Evolutionary conservation across 2,113 vertebrate genomes (phyloP).

Genomic region (Lagopus muta): DNA sequence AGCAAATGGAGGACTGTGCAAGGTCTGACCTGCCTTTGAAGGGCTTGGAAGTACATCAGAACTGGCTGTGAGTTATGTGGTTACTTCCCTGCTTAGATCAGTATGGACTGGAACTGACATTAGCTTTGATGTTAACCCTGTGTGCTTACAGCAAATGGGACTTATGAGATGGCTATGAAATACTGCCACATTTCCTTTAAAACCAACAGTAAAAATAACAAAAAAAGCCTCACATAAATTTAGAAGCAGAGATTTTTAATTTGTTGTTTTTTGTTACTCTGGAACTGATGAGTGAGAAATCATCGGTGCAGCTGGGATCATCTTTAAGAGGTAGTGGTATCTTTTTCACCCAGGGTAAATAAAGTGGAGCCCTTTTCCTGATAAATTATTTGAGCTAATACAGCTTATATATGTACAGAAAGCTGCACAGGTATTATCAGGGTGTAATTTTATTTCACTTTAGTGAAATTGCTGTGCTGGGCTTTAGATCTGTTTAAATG

Average conservation of each 20-base stretch:
- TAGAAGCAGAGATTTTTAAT: background rate
- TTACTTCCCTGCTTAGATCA: background rate
- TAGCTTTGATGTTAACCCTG: background rate
- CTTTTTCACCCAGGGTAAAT: background rate
- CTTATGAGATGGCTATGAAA: background rate
- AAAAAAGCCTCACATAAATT: background rate
- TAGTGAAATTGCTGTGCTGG: conserved; percentile 17
- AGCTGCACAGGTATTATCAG: background rate
- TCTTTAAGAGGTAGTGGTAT: background rate
- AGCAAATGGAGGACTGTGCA: background rate
- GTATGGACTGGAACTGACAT: background rate
- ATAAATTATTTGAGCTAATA: background rate
- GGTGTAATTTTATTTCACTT: conserved; percentile 41
- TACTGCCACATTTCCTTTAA: background rate
- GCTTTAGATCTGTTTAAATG: conserved; percentile 40
- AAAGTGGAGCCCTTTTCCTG: background rate
- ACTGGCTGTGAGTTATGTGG: background rate
- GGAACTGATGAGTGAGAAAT: too few relatives aligned
- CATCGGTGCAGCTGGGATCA: background rate
- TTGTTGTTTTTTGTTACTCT: background rate
- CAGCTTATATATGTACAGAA: background rate
- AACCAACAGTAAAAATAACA: background rate
- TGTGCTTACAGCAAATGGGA: background rate
- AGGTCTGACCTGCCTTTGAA: background rate
- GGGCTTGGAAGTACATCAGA: background rate